These are phyloP conservation scores for Tubulanus polymorphus DNA, from an alignment of 2,888 invertebrate species.

Conservation along the genomic window DNA sequence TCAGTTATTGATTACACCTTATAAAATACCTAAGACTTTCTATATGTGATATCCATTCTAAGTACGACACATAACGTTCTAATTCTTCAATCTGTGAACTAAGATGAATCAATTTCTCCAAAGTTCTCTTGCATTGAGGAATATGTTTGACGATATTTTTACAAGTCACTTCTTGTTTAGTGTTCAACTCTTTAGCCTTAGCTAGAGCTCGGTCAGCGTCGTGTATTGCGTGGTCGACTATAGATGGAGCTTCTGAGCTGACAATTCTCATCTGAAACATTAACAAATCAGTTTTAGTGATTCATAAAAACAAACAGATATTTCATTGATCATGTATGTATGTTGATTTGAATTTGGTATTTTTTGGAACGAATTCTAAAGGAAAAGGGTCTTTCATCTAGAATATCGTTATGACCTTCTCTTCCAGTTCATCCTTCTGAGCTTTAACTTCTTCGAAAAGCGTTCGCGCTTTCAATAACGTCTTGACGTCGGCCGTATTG, in stretches of 20 bases:
- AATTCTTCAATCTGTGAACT: slow-evolving; percentile 35
- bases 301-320: no score
- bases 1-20: neutral
- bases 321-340: no score
- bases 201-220: slow-evolving; percentile 32
- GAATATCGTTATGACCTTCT: no score
- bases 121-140: slow-evolving; percentile 25
- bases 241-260: slow-evolving; percentile 39
- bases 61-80: slow-evolving; percentile 36
- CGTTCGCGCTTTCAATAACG: slow-evolving; percentile 25
- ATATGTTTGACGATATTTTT: slow-evolving; percentile 33
- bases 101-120: slow-evolving; percentile 29
- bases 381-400: no score
- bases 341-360: no score
- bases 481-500: slow-evolving; percentile 27
- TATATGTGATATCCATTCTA: slow-evolving; percentile 34
- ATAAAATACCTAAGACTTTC: slow-evolving; percentile 42
- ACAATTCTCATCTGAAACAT: slow-evolving; percentile 36
- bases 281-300: neutral
- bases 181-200: slow-evolving; percentile 25
- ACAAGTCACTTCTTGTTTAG: slow-evolving; percentile 28
- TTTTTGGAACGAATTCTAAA: no score
- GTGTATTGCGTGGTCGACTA: slow-evolving; percentile 36
- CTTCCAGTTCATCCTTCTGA: slow-evolving; percentile 26
- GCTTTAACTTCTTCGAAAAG: slow-evolving; percentile 23